Evolutionary conservation across 2,113 vertebrate species (phyloP), one percentile per base, ranked within the genome.

Genomic region (Natator depressus): DNA sequence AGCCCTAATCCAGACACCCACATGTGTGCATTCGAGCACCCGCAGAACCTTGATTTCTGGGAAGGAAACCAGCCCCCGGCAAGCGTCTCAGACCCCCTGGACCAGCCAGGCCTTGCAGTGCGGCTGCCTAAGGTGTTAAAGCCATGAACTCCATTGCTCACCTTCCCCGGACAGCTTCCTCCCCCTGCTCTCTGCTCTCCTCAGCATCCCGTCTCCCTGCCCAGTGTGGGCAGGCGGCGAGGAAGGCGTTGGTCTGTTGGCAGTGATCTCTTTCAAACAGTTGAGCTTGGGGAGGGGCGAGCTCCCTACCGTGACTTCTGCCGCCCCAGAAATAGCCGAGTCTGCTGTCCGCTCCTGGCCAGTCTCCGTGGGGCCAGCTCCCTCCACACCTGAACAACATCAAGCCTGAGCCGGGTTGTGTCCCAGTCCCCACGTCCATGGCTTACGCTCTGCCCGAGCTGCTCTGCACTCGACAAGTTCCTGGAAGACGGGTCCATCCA

Each of bases 261-360:
- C 2, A 50, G 38, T 22, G 5, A 53, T 69, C n/a, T 94, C 94
- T 65, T 78, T 72, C 91, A 80, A 31, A 47, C 95, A 93, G 80
- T 89, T 96, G 81, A 96, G 90, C 51, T 95, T 85, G 57, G 96
- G 95, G 6, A 96, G 94, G 0, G 95, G 95, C 49, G 94, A 96
- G 65, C 69, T 95, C 16, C 94, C 94, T 6, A 55, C 11, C 4
- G 57, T 84, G 24, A 75, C 81, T n/a, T 94, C 97, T 97, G 91
- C 24, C 46, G 35, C 90, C 80, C 24, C 6, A 51, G 84, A 49
- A 76, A 76, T 14, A 13, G 2, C 24, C 75, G 2, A 13, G 20
- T 47, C 42, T 13, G 5, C 38, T 14, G 42, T 3, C 10, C 2
- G 38, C 75, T 25, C 24, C 24, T 4, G 75, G 38, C 42, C 42